Percentiles rank a stretch among this genome's conserved stretches.
Conservation (phyloP, 2,888 invertebrate genomes). For the Drosophila multiciliata region DNA sequence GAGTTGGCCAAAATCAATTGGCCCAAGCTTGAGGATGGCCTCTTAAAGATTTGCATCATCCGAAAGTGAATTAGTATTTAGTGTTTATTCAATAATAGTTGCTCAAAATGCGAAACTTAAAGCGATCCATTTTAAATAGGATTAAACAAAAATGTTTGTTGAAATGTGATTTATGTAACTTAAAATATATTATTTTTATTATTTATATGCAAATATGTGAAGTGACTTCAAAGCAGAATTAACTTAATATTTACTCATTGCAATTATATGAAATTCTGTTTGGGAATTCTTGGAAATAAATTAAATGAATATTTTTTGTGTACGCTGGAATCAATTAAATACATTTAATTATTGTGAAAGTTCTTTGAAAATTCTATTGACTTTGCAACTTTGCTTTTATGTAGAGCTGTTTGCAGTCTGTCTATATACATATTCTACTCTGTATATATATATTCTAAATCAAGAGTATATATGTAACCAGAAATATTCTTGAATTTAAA, state of each 20-base stretch:
- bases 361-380: neutral
- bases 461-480: neutral
- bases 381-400: neutral
- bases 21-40: slow-evolving; percentile 18
- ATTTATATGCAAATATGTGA: neutral
- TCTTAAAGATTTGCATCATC: slow-evolving; percentile 14
- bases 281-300: neutral
- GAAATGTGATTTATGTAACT: neutral
- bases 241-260: neutral
- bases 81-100: slow-evolving; percentile 5
- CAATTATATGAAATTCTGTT: neutral
- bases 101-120: neutral
- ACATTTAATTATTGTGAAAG: neutral
- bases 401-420: neutral
- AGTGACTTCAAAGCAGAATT: neutral
- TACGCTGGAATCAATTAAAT: neutral
- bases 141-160: neutral
- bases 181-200: neutral
- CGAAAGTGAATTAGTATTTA: slow-evolving; percentile 7
- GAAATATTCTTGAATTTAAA: neutral
- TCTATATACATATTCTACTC: neutral
- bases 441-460: neutral
- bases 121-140: neutral
- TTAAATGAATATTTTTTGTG: neutral
- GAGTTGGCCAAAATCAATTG: slow-evolving; percentile 41